These are phyloP conservation scores for Cacatua alba DNA, from an alignment of 2,113 vertebrate species.

Conservation along the genomic window DNA sequence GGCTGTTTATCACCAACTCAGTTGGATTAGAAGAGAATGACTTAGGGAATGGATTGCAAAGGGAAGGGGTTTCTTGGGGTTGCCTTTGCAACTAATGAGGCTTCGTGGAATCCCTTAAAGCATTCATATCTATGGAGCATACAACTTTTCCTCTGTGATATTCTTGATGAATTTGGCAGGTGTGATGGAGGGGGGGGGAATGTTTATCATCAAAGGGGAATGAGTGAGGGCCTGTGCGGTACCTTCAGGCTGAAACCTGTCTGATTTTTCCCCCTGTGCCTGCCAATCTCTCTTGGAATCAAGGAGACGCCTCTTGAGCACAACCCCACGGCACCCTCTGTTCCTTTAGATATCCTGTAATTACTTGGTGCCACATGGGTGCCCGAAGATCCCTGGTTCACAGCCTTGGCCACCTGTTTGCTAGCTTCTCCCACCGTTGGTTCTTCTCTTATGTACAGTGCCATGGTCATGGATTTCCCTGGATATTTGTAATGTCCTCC, in stretches of 20 bases:
- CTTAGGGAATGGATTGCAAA: background rate
- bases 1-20: background rate
- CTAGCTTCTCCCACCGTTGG: background rate
- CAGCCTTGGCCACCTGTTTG: background rate
- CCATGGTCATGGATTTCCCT: background rate
- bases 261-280: slow-evolving; percentile 66
- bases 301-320: slow-evolving; percentile 62
- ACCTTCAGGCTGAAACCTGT: slow-evolving; percentile 70
- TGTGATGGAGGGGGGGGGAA: background rate
- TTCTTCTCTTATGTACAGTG: background rate
- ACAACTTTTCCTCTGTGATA: slow-evolving; percentile 61
- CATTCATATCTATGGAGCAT: background rate
- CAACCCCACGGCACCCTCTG: slow-evolving; percentile 56
- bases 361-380: background rate
- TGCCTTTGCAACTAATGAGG: slow-evolving; percentile 46
- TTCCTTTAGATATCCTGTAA: background rate
- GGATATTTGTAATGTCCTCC: background rate
- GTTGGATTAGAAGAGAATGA: background rate
- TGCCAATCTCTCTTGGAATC: slow-evolving; percentile 68
- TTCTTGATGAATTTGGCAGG: slow-evolving; percentile 66
- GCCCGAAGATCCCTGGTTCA: background rate
- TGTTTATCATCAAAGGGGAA: slow-evolving; percentile 71
- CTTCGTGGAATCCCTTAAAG: slow-evolving; percentile 66
- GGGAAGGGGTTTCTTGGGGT: slow-evolving; percentile 49
- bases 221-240: slow-evolving; percentile 66